A percentile compares a stretch with the other conserved stretches of the same genome.
Conservation (phyloP, 2,797 vertebrate species). For the Syncerus caffer region DNA sequence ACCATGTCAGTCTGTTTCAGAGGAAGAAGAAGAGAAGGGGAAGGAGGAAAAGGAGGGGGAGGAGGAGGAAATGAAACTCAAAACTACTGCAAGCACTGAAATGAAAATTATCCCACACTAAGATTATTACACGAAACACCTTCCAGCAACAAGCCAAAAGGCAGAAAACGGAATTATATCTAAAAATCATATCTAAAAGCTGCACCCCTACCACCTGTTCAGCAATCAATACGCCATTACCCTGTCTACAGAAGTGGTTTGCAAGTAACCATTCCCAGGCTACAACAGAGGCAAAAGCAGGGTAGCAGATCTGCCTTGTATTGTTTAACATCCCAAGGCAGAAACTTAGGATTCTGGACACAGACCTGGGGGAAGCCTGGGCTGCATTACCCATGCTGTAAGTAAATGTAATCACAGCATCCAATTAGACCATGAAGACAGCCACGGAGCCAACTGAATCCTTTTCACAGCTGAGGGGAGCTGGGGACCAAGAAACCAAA, state of each 20-base stretch:
- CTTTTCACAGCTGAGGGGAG: constrained; percentile 50
- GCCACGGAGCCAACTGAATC: constrained; percentile 5
- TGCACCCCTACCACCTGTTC: constrained; percentile 56
- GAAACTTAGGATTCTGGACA: constrained; percentile 56
- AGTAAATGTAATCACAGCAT: constrained; percentile 55
- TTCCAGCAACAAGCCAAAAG: constrained; percentile 69
- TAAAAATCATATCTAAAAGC: constrained; percentile 72
- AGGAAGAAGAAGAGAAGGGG: not conserved
- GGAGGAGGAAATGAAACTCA: constrained; percentile 55
- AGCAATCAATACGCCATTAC: constrained; percentile 76
- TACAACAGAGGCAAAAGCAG: constrained; percentile 23
- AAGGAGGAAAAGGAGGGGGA: not conserved
- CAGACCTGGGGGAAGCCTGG: constrained; percentile 35
- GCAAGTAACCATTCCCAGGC: constrained; percentile 52
- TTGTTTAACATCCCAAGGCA: not conserved
- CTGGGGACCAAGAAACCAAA: constrained; percentile 20
- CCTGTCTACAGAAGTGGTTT: constrained; percentile 42
- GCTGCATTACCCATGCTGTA: constrained; percentile 30
- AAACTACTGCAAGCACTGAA: constrained; percentile 67
- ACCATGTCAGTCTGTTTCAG: not conserved
- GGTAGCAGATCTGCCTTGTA: constrained; percentile 14
- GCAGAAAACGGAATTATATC: constrained; percentile 76
- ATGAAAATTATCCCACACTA: constrained; percentile 74
- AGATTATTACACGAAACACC: constrained; percentile 67
- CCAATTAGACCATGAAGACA: constrained; percentile 63